These are phyloP conservation scores for Tenthredo scrophulariae DNA, from an alignment of 2,888 invertebrate species.

Conservation along the genomic window DNA sequence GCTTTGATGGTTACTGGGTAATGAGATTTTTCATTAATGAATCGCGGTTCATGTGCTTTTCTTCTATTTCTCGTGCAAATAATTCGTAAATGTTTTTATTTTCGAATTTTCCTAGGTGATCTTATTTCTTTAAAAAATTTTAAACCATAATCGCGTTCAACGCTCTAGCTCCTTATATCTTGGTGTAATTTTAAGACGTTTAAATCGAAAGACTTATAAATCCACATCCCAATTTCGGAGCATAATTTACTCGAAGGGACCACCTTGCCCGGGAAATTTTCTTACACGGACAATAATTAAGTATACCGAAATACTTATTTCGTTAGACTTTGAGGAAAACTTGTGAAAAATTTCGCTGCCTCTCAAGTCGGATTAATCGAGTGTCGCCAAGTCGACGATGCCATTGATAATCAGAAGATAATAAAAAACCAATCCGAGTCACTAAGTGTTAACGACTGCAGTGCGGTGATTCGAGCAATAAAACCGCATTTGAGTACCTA, in stretches of 20 bases:
- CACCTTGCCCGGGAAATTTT: no score
- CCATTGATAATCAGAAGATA: not conserved
- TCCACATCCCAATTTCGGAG: no score
- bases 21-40: no score
- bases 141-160: no score
- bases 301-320: not conserved
- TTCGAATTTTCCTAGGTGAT: not conserved
- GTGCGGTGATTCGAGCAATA: not conserved
- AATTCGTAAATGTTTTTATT: not conserved
- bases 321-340: not conserved
- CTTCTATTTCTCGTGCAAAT: no score
- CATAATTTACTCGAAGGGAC: no score
- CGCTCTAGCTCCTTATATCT: no score
- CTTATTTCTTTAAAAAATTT: not conserved
- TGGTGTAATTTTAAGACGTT: no score
- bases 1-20: no score
- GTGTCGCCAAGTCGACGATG: not conserved
- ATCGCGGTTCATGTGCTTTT: no score
- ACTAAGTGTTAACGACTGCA: slow-evolving; percentile 5
- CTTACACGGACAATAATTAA: no score
- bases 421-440: slow-evolving; percentile 11
- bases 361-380: not conserved
- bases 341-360: not conserved
- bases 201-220: no score
- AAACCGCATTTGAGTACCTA: not conserved